Conservation (phyloP, 53 echinoderm and acorn worm species). For the Astropecten irregularis region DNA sequence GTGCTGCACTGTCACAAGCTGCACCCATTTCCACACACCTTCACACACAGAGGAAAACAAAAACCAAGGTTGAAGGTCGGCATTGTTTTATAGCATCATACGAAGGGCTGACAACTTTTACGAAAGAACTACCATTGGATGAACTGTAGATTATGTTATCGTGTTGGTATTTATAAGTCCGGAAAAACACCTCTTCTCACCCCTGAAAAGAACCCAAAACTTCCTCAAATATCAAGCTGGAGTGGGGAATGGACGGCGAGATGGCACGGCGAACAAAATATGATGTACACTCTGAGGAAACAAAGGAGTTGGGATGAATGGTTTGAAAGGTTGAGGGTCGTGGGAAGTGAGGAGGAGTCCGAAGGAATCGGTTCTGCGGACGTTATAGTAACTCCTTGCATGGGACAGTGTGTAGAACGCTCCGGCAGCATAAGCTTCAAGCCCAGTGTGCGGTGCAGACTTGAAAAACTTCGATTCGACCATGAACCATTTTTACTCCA, state of each 20-base stretch:
- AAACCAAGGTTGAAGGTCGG: neutral
- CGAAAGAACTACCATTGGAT: neutral
- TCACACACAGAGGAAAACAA: neutral
- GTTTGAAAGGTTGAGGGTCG: neutral
- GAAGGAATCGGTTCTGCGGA: neutral
- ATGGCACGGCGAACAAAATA: neutral
- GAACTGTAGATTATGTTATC: neutral
- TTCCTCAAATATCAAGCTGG: neutral
- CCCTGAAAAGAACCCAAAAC: neutral
- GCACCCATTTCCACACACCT: neutral
- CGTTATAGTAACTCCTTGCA: too few species aligned
- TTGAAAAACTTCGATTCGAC: neutral
- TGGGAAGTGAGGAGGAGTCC: neutral
- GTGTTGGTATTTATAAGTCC: neutral
- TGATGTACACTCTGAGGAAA: neutral
- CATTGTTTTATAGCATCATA: neutral
- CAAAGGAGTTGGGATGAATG: neutral
- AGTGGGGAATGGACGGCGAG: neutral
- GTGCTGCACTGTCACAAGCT: neutral
- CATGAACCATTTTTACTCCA: neutral
- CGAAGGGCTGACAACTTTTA: neutral
- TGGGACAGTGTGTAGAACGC: too few species aligned
- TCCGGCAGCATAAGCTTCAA: too few species aligned
- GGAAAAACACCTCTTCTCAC: neutral
- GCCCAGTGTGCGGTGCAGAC: neutral